Percentiles rank a stretch among this genome's conserved stretches.
These are phyloP conservation scores for Ceyx melanurus DNA, from an alignment of 2,113 vertebrate genomes.

Conservation along the genomic window DNA sequence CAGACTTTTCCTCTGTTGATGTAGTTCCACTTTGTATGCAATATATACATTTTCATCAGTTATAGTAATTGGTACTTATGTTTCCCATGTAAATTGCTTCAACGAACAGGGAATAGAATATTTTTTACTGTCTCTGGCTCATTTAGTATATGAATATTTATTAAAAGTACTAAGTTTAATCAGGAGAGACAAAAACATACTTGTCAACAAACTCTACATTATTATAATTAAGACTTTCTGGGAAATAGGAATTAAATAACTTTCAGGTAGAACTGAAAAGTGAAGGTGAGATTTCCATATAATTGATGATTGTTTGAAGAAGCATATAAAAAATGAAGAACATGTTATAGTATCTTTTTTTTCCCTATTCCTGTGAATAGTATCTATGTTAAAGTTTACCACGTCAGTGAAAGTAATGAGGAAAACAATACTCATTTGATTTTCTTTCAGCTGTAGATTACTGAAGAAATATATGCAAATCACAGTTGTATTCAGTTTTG, in stretches of 20 bases:
- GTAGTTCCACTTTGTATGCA: background rate
- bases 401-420: background rate
- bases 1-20: background rate
- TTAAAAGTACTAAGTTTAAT: background rate
- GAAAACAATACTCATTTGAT: fast-evolving
- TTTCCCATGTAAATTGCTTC: background rate
- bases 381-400: background rate
- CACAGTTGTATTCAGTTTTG: background rate
- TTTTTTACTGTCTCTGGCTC: background rate
- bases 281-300: background rate
- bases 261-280: background rate
- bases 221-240: background rate
- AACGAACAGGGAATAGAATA: background rate
- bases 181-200: background rate
- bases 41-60: conserved; percentile 1
- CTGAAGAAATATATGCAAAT: background rate
- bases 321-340: background rate
- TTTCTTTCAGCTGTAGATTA: background rate
- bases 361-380: background rate
- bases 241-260: background rate
- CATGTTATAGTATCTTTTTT: background rate
- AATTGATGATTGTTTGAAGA: background rate
- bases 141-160: conserved; percentile 29
- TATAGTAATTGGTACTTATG: background rate
- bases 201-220: background rate